These are phyloP conservation scores for Lithosia quadra DNA, from an alignment of 2,888 invertebrate genomes.

Conservation along the genomic window DNA sequence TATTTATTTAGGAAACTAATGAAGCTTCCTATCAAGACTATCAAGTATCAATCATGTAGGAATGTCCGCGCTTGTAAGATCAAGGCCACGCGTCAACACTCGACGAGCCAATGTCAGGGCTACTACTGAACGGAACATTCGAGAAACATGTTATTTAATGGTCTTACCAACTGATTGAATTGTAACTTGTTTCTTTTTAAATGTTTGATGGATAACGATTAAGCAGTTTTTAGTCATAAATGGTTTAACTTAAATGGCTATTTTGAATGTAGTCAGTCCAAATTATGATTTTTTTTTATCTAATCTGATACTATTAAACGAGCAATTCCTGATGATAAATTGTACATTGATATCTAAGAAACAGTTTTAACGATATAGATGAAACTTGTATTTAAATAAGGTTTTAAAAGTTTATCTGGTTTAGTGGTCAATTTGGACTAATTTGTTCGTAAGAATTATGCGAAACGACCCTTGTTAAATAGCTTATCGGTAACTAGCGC, in stretches of 20 bases:
- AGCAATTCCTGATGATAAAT: too few species aligned
- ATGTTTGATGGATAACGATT: background rate
- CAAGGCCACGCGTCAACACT: background rate
- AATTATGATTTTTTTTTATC: background rate
- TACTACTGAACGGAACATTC: conserved; percentile 8
- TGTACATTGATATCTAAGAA: too few species aligned
- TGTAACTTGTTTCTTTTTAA: conserved; percentile 12
- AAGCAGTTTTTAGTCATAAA: background rate
- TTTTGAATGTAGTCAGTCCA: background rate
- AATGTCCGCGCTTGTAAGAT: conserved; percentile 2
- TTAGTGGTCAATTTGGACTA: too few species aligned
- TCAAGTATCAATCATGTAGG: background rate
- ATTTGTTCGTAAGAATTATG: too few species aligned
- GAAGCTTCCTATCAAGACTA: background rate
- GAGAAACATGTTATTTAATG: conserved; percentile 1
- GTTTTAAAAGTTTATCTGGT: background rate
- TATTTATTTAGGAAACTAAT: background rate
- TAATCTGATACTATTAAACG: background rate
- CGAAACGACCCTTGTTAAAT: too few species aligned
- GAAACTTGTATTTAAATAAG: background rate
- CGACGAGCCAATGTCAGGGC: conserved; percentile 11
- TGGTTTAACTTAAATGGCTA: background rate
- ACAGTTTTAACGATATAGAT: background rate
- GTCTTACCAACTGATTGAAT: background rate
- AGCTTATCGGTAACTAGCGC: too few species aligned